Base-by-base conservation (phyloP, 1,140 invertebrate genomes). In the Pseudomyrmex dendroicus region DNA sequence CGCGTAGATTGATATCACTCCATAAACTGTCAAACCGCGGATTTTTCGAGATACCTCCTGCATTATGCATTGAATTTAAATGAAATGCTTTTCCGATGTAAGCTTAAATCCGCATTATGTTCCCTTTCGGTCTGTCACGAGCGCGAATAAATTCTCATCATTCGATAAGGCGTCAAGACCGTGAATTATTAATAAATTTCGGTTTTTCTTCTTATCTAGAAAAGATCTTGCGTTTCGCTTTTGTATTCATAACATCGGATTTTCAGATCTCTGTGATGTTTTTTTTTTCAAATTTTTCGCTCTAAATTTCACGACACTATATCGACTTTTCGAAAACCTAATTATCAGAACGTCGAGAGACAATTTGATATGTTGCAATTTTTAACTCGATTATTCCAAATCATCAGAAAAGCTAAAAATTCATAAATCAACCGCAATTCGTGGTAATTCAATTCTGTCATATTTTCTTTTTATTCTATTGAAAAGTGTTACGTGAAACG, bases 1-100 rank as follows among this genome's bases (percentile, higher is more conserved):
- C 12, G n/a, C 15, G 5, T 61, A 10, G 50, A 46, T 67, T 20
- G 10, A 7, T 13, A n/a, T 78, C 64, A 57, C 9, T 70, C 76
- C 44, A 25, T 13, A n/a, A 44, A 59, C 22, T 59, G 64, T 70
- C 54, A 68, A 48, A 78, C 17, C n/a, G 61, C 15, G 44, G 20
- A 59, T 48, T 78, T 57, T 46, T 68, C 35, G 17, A 78, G 15
- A 25, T 25, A 48, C 5, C 35, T 70, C 15, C 5, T 68, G 35
- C 76, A 78, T 78, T 80, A 80, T 59, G 66, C 66, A 50, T 80
- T 48, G 20, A 25, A 72, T 78, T 78, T 59, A 15, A 80, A 50
- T 9, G 54, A 54, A 46, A 70, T 48, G 56, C 76, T 59, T 35
- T 80, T 78, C 20, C 44, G 22, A 25, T 44, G 66, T 59, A 59